A percentile compares a stretch with the other conserved stretches of the same genome.
Evolutionary conservation across 2,888 invertebrate genomes (phyloP).

Genomic region (Rhamnusium bicolor): DNA sequence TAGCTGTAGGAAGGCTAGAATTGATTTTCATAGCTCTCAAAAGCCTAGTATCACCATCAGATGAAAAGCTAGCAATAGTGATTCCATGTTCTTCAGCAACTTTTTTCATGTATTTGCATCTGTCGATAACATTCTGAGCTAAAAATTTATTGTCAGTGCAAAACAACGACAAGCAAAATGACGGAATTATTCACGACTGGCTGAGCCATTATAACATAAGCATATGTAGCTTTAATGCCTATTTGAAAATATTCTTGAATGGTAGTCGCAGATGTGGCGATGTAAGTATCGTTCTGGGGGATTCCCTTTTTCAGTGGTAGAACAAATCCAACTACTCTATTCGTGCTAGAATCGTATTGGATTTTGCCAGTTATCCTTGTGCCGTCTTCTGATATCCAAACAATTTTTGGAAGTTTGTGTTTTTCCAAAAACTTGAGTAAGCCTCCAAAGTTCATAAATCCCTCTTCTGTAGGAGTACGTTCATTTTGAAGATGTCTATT

Average conservation of each 20-base stretch:
- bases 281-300: not conserved
- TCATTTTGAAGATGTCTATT: not conserved
- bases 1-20: not conserved
- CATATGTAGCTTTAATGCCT: conserved; percentile 2
- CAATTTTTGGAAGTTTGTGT: conserved; percentile 29
- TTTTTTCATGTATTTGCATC: too few species aligned
- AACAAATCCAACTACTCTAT: conserved; percentile 15
- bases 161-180: too few species aligned
- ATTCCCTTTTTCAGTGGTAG: conserved; percentile 3
- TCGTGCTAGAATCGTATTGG: conserved; percentile 11
- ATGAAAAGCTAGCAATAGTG: too few species aligned
- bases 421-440: not conserved
- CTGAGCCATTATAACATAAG: conserved; percentile 11
- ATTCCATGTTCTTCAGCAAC: too few species aligned
- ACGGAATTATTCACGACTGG: too few species aligned
- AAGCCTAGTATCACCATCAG: not conserved
- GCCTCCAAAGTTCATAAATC: not conserved
- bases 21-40: not conserved
- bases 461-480: not conserved
- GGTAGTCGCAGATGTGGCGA: not conserved
- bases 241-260: not conserved
- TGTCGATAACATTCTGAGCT: too few species aligned
- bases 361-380: conserved; percentile 31
- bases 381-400: conserved; percentile 37
- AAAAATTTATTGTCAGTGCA: too few species aligned